phyloP scores from a whole-genome alignment of 2,113 vertebrate genomes.

The Oryzias woworae region DNA sequence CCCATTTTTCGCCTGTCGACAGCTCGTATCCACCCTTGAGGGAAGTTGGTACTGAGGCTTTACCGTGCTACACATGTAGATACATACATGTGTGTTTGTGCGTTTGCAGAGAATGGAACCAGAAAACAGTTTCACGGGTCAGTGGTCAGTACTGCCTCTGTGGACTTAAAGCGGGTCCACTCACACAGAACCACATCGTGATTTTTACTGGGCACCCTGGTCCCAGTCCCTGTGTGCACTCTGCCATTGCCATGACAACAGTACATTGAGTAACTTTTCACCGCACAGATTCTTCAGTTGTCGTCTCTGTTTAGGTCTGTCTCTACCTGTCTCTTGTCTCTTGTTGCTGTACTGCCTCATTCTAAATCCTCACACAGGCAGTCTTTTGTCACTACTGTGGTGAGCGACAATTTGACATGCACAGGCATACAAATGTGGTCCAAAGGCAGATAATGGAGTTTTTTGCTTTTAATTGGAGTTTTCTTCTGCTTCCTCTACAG shows the following conservation, averaged over 20 bases:
- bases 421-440: background rate
- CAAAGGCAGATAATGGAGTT: conserved; percentile 1
- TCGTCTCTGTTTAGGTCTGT: conserved; percentile 46
- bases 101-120: conserved; percentile 47
- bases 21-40: too few species aligned
- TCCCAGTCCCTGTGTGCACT: conserved; percentile 32
- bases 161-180: conserved; percentile 45
- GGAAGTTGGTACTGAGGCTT: too few species aligned
- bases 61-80: too few species aligned
- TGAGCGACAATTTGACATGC: conserved; percentile 12
- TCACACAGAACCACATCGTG: conserved; percentile 16
- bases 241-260: conserved; percentile 73
- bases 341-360: conserved; percentile 35
- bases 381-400: too few species aligned
- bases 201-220: conserved; percentile 6
- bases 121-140: conserved; percentile 64
- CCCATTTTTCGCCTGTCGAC: too few species aligned
- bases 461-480: conserved; percentile 18
- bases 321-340: conserved; percentile 20
- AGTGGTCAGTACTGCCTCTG: conserved; percentile 48
- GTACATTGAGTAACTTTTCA: conserved; percentile 64
- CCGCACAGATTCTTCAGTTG: conserved; percentile 59
- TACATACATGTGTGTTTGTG: conserved; percentile 7
- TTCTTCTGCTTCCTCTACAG: conserved; percentile 58
- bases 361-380: background rate